Evolutionary conservation across 2,888 invertebrate genomes (phyloP), one percentile per base, ranked within the genome.

Genomic region (Eupeodes latifasciatus): DNA sequence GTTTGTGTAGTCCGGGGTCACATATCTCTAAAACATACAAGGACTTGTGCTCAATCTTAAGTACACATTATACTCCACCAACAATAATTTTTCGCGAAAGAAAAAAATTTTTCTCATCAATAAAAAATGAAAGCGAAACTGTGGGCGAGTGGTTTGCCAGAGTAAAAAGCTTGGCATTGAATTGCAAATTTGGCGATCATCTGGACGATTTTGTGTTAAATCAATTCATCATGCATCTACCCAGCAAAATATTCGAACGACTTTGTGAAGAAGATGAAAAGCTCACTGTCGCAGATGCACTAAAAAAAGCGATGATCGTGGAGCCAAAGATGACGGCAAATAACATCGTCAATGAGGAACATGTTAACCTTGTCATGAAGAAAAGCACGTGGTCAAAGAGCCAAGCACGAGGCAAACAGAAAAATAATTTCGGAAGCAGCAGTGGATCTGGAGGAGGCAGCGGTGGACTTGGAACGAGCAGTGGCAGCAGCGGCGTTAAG

Each of bases 241-340:
- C 67, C 0, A 59, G 19, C 19, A 19, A 19, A 19, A 19, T 19
- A 19, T 19, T 19, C 19, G 19, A 19, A 19, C 19, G 59, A n/a
- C 40, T 67, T 2, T 78, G 61, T 51, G 69, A 61, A 59, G 49
- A 49, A 47, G 61, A 78, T 14, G 77, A 77, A 27, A 77, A 77
- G 27, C 12, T 67, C 27, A 59, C 57, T n/a, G 5, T 78, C 59
- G 14, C 51, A 4, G 61, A 79, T 19, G 69, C 78, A 61, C 47
- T 79, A 19, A 27, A 62, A 79, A 76, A 47, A 79, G 69, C 61
- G 14, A 62, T 79, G 51, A 71, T 78, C 19, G 16, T 69, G 2
- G 67, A 78, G 40, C 69, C 67, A 3, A 79, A 78, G 61, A 44
- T 77, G 5, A 34, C 44, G 16, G 44, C n/a, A 49, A 19, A 19